Percentiles rank a stretch among this genome's conserved stretches.
Conservation (phyloP, 2,113 vertebrate genomes). For the Steatornis caripensis region DNA sequence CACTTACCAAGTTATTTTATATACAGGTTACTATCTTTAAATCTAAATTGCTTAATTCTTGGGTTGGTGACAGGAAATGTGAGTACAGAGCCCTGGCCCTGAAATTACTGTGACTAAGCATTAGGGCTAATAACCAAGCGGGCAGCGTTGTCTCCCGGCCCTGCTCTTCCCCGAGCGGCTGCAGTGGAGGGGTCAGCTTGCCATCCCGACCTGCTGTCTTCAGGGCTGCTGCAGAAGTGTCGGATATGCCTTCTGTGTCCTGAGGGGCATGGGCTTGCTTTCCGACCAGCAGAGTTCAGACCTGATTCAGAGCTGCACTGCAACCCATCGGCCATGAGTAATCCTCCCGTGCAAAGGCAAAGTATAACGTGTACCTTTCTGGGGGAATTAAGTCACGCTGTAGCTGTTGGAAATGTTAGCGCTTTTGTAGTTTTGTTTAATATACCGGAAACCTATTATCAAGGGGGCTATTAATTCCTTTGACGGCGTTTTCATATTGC, state of each 20-base stretch:
- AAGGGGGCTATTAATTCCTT: neutral
- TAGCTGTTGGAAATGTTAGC: neutral
- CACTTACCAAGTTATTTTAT: neutral
- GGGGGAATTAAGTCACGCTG: neutral
- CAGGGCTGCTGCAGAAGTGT: neutral
- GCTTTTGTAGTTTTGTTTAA: neutral
- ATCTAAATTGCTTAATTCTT: conserved; percentile 47
- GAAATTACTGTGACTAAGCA: conserved; percentile 41
- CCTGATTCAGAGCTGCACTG: neutral
- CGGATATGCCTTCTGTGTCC: neutral
- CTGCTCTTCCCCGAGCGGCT: neutral
- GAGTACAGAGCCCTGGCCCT: conserved; percentile 5
- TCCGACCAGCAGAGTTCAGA: neutral
- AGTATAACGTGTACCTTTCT: neutral
- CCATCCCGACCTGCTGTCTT: neutral
- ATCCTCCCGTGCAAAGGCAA: neutral
- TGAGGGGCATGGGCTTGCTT: neutral
- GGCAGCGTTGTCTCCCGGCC: neutral
- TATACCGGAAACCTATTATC: neutral
- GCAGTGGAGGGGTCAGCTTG: accelerated
- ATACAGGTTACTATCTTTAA: conserved; percentile 7
- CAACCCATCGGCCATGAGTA: neutral
- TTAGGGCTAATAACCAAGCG: neutral
- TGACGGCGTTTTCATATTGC: neutral
- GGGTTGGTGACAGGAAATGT: conserved; percentile 36